Conservation (phyloP, 2,888 invertebrate species). For the Melanostoma mellinum region DNA sequence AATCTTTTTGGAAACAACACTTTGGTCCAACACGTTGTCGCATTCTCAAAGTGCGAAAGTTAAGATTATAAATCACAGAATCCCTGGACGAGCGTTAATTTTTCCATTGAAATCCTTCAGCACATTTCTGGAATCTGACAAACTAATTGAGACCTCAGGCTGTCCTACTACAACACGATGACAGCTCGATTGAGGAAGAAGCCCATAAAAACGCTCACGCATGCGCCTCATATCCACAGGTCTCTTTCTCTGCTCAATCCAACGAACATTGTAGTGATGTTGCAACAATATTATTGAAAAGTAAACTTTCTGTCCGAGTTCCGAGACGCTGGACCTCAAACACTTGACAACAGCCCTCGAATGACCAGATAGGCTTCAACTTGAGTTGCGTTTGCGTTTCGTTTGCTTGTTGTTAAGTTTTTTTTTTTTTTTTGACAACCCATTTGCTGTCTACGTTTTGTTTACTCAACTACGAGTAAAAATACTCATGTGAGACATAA, state of each 20-base stretch:
- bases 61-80: slow-evolving; percentile 57
- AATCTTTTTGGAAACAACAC: slow-evolving; percentile 11
- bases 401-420: background rate
- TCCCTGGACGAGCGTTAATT: slow-evolving; percentile 10
- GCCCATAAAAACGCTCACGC: slow-evolving; percentile 19
- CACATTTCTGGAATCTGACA: slow-evolving; percentile 21
- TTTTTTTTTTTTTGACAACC: slow-evolving; percentile 24
- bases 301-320: slow-evolving; percentile 56
- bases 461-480: slow-evolving; percentile 60
- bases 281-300: slow-evolving; percentile 59
- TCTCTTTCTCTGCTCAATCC: background rate
- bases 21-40: slow-evolving; percentile 26
- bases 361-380: slow-evolving; percentile 46
- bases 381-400: slow-evolving; percentile 35
- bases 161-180: slow-evolving; percentile 34
- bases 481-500: slow-evolving; percentile 58
- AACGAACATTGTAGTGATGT: slow-evolving; percentile 32
- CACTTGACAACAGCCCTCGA: slow-evolving; percentile 54
- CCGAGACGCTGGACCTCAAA: slow-evolving; percentile 52
- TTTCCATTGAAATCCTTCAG: slow-evolving; percentile 37
- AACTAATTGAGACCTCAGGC: slow-evolving; percentile 64
- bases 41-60: slow-evolving; percentile 50
- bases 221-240: background rate
- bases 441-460: slow-evolving; percentile 58
- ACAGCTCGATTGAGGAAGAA: slow-evolving; percentile 46